These are phyloP conservation scores for Agapornis roseicollis DNA, from an alignment of 2,113 vertebrate genomes.

Conservation along the genomic window DNA sequence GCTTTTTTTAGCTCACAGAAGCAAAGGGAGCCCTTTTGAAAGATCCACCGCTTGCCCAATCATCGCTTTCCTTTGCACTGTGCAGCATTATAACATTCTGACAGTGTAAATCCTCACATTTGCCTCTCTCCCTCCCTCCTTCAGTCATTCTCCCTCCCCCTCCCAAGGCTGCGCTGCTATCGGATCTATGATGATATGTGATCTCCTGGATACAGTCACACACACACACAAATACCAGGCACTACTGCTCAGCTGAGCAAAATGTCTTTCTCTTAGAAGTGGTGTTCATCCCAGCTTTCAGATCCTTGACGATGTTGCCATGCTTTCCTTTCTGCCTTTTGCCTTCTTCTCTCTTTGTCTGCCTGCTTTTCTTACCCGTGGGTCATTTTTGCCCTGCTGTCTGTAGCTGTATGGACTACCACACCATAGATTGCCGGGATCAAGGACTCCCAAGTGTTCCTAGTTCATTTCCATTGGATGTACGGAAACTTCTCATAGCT, in stretches of 20 bases:
- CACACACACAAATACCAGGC: constrained; percentile 45
- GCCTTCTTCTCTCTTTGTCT: constrained; percentile 61
- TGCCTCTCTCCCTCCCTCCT: constrained; percentile 33
- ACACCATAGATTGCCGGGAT: constrained; percentile 89
- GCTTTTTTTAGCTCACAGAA: constrained; percentile 60
- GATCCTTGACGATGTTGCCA: constrained; percentile 77
- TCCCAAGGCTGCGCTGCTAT: constrained; percentile 72
- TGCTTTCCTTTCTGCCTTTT: constrained; percentile 63
- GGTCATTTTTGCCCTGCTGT: constrained; percentile 82
- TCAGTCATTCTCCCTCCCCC: constrained; percentile 51
- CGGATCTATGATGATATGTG: constrained; percentile 83
- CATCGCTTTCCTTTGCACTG: neutral
- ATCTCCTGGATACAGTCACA: constrained; percentile 76
- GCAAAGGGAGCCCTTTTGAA: constrained; percentile 48
- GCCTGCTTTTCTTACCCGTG: constrained; percentile 56
- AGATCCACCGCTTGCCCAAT: constrained; percentile 21
- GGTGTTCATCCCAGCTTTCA: constrained; percentile 42
- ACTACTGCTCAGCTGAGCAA: constrained; percentile 41
- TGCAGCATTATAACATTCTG: constrained; percentile 30
- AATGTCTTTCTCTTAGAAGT: constrained; percentile 67
- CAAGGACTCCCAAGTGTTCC: constrained; percentile 89
- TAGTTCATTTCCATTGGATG: constrained; percentile 89
- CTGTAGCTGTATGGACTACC: constrained; percentile 88
- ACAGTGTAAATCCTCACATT: constrained; percentile 57
- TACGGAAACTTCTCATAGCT: constrained; percentile 89